Base-by-base conservation (phyloP, 2,797 vertebrate species). In the Microctenopoma lineatum region DNA sequence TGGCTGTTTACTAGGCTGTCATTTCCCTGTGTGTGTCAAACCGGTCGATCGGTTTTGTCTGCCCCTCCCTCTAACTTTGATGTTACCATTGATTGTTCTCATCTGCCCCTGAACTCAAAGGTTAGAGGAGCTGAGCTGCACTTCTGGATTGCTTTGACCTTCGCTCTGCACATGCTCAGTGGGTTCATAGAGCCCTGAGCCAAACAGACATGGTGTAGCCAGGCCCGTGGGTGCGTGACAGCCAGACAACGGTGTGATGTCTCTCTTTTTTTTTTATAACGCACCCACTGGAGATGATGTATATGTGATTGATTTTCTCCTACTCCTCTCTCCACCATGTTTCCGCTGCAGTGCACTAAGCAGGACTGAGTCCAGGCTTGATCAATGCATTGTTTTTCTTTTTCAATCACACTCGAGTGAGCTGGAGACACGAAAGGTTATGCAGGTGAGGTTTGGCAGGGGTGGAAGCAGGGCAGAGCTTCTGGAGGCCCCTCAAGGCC, bases 381-480 rank as follows among this genome's bases (percentile, higher is more conserved):
- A 93, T 93, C 93, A 94, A 92, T 93, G 89, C 87, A 91, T 92
- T 91, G 88, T 92, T 91, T 93, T 92, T 90, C 88, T 93, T 91
- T 90, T 87, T 91, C 92, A 91, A 89, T 92, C 90, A 90, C 91
- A 92, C 92, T 92, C 71, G 84, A 93, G 68, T 91, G 90, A 86
- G 85, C 92, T 81, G 78, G 78, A 91, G 89, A 90, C 91, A 91
- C 81, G 87, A 91, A 92, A 90, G 91, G 89, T 92, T 92, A 92
- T 84, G 65, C 90, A 88, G 90, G 89, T 89, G 90, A 91, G 80
- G 80, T 89, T 85, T 92, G 89, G 89, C 89, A 90, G 77, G 61
- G 86, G 29, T 80, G 75, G 83, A 86, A 80, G 79, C 77, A 62
- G 73, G 73, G 79, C 81, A 66, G 82, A 71, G 81, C 85, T 90